Evolutionary conservation across 2,888 invertebrate species (phyloP).

Genomic region (Ypsolopha sequella): DNA sequence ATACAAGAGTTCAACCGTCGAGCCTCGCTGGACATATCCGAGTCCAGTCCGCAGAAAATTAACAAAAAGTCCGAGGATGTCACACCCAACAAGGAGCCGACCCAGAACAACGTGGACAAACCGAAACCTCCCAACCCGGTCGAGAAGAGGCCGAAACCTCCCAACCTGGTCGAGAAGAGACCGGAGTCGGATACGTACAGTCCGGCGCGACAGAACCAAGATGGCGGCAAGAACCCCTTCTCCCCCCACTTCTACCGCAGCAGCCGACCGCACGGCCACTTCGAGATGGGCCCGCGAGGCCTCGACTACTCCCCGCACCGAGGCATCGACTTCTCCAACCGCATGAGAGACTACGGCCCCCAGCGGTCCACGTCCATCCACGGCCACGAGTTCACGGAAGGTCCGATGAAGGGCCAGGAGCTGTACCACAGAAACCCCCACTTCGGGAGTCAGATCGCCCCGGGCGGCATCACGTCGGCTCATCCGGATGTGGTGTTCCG

Average conservation of each 20-base stretch:
- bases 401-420: constrained; percentile 51
- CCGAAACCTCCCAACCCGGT: constrained; percentile 4
- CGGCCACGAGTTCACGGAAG: constrained; percentile 59
- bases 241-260: constrained; percentile 49
- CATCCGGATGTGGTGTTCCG: constrained; percentile 61
- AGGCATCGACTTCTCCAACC: constrained; percentile 48
- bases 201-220: constrained; percentile 26
- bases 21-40: constrained; percentile 49
- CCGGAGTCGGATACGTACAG: constrained; percentile 4
- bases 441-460: constrained; percentile 51
- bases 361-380: constrained; percentile 61
- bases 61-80: constrained; percentile 16
- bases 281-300: constrained; percentile 63
- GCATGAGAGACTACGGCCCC: constrained; percentile 53
- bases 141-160: constrained; percentile 5
- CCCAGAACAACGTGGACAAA: constrained; percentile 23
- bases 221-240: constrained; percentile 46
- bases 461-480: constrained; percentile 33
- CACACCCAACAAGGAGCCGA: constrained; percentile 38
- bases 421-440: constrained; percentile 41
- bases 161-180: neutral
- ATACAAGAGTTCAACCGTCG: constrained; percentile 55
- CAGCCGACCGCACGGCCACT: constrained; percentile 52
- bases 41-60: constrained; percentile 26
- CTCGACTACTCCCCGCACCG: constrained; percentile 61